Evolutionary conservation across 2,113 vertebrate genomes (phyloP).

Genomic region (Rhodinocichla rosea): DNA sequence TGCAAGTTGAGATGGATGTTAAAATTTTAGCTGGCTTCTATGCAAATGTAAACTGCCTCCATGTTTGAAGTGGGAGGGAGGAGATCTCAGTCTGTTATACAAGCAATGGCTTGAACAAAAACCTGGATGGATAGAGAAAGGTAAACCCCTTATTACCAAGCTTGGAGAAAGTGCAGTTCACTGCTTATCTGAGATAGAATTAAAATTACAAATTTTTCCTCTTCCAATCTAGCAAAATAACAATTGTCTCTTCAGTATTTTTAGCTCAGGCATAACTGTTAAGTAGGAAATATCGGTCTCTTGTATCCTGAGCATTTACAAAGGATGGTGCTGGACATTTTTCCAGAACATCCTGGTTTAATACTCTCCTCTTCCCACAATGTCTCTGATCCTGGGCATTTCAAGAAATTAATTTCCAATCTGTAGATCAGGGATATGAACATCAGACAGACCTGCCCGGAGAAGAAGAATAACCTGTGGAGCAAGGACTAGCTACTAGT

Average conservation of each 20-base stretch:
- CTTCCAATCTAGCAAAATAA: background rate
- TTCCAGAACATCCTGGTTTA: background rate
- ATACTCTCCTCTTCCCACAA: background rate
- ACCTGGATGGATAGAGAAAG: background rate
- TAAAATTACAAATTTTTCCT: too few species aligned
- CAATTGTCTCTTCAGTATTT: background rate
- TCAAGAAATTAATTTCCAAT: slow-evolving; percentile 8
- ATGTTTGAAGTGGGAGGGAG: background rate
- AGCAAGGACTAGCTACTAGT: background rate
- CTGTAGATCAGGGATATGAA: background rate
- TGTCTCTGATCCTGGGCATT: background rate
- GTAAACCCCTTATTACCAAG: background rate
- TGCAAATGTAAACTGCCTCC: background rate
- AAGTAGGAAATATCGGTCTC: background rate
- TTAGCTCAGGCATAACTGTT: background rate
- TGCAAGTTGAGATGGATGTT: background rate
- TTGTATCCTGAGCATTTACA: background rate
- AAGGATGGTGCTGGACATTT: background rate
- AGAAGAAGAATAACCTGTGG: background rate
- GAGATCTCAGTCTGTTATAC: background rate
- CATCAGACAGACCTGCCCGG: background rate
- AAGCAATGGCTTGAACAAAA: background rate
- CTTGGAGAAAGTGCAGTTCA: background rate
- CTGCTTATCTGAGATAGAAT: background rate
- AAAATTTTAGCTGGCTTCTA: background rate